Percentiles rank a stretch among this genome's conserved stretches.
Conservation (phyloP, 37 sponge, comb jelly and placozoan genomes). For the Ianthella basta region DNA sequence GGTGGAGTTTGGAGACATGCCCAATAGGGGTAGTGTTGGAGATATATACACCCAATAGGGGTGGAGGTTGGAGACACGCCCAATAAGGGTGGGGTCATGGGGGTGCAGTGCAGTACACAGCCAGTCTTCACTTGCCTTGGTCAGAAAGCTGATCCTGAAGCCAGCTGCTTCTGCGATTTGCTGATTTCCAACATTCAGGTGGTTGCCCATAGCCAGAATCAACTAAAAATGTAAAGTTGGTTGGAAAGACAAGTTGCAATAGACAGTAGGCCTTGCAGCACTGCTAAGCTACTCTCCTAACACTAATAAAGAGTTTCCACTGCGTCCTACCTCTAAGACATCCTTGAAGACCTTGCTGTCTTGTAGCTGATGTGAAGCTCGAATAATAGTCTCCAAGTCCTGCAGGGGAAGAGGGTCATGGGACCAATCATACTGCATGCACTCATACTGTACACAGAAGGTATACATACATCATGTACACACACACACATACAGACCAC, state of each 20-base stretch:
- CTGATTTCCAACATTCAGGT: slow-evolving; percentile 73
- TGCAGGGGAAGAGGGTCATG: neutral
- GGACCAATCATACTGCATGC: too few relatives aligned
- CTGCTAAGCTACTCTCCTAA: too few relatives aligned
- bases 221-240: slow-evolving; percentile 48
- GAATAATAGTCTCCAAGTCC: slow-evolving; percentile 80
- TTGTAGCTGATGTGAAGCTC: slow-evolving; percentile 69
- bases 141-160: slow-evolving; percentile 68
- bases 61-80: neutral
- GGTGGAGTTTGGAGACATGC: too few relatives aligned
- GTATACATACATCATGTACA: too few relatives aligned
- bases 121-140: slow-evolving; percentile 39
- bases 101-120: too few relatives aligned
- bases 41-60: too few relatives aligned
- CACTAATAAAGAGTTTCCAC: too few relatives aligned
- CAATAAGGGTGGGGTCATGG: too few relatives aligned
- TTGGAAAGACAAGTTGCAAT: neutral
- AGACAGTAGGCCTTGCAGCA: too few relatives aligned
- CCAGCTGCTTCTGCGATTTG: slow-evolving; percentile 69
- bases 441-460: neutral
- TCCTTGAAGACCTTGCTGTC: slow-evolving; percentile 60
- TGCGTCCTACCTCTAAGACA: slow-evolving; percentile 71
- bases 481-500: neutral
- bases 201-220: slow-evolving; percentile 80
- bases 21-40: too few relatives aligned